Conservation (phyloP, 2,113 vertebrate species). For the Camelus dromedarius region DNA sequence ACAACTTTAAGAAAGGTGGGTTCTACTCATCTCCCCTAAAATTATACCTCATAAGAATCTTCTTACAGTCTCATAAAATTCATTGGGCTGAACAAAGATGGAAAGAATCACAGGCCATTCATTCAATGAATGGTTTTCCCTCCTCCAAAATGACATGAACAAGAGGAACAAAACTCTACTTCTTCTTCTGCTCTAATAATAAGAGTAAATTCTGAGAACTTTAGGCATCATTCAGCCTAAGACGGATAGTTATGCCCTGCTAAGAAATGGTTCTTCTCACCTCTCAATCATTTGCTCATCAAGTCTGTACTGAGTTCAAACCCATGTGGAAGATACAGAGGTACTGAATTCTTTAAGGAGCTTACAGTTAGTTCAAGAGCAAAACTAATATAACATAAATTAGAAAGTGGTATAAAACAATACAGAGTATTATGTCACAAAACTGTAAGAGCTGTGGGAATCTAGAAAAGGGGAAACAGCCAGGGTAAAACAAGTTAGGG, state of each 20-base stretch:
- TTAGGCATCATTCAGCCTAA: background rate
- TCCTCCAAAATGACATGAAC: constrained; percentile 28
- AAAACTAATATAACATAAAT: constrained; percentile 39
- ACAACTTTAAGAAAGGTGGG: constrained; percentile 12
- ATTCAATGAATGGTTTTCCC: constrained; percentile 31
- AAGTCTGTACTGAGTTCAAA: constrained; percentile 23
- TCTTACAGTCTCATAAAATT: constrained; percentile 39
- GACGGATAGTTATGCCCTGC: background rate
- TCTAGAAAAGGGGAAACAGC: background rate
- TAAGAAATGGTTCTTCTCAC: constrained; percentile 35
- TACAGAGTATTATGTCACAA: constrained; percentile 12
- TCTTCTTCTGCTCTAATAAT: constrained; percentile 41
- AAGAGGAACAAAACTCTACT: background rate
- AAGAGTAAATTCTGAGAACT: constrained; percentile 38
- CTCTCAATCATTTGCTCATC: constrained; percentile 31
- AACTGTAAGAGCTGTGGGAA: constrained; percentile 3
- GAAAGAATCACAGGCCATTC: constrained; percentile 56
- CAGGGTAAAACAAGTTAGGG: background rate
- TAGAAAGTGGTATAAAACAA: constrained; percentile 40
- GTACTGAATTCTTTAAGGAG: constrained; percentile 8
- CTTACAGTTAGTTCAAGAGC: background rate
- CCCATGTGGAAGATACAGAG: background rate
- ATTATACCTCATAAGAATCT: constrained; percentile 12
- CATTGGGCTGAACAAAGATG: constrained; percentile 1
- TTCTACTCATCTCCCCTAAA: constrained; percentile 22